A percentile compares a stretch with the other conserved stretches of the same genome.
These are phyloP conservation scores for Caenorhabditis plicata DNA, from an alignment of 2,888 invertebrate genomes.

Conservation along the genomic window DNA sequence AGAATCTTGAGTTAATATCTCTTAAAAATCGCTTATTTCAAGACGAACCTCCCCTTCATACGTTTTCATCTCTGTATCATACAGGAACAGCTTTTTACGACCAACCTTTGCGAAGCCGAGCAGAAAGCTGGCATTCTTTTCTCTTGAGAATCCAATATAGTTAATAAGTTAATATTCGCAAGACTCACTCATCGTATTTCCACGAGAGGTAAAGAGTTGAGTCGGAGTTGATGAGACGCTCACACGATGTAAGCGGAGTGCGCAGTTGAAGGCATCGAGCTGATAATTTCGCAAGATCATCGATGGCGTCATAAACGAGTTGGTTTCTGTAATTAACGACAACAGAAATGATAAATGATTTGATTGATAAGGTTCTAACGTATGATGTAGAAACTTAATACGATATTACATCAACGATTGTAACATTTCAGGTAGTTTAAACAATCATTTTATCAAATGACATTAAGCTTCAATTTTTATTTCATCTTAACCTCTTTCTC, in stretches of 20 bases:
- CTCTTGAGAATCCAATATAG: slow-evolving; percentile 27
- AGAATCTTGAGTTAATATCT: slow-evolving; percentile 71
- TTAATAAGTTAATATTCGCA: neutral
- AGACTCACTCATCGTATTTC: slow-evolving; percentile 53
- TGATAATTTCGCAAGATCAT: slow-evolving; percentile 45
- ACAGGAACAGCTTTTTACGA: slow-evolving; percentile 82
- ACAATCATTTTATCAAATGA: no score
- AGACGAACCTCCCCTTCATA: slow-evolving; percentile 70
- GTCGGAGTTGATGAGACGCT: slow-evolving; percentile 50
- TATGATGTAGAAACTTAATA: neutral
- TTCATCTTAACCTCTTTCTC: no score
- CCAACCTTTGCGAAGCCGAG: slow-evolving; percentile 87
- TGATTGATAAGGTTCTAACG: slow-evolving; percentile 14
- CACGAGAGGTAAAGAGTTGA: slow-evolving; percentile 54
- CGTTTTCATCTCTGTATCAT: slow-evolving; percentile 52
- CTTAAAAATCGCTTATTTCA: neutral
- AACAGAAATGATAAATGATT: slow-evolving; percentile 5
- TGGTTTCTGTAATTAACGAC: slow-evolving; percentile 26
- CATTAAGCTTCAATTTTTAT: no score
- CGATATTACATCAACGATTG: slow-evolving; percentile 7
- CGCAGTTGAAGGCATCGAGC: slow-evolving; percentile 48
- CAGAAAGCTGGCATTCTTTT: slow-evolving; percentile 43
- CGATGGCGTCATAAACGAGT: slow-evolving; percentile 38
- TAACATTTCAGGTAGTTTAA: slow-evolving; percentile 20
- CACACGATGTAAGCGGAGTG: slow-evolving; percentile 48